phyloP scores from a whole-genome alignment of 1,140 invertebrate genomes.

The Asobara japonica region DNA sequence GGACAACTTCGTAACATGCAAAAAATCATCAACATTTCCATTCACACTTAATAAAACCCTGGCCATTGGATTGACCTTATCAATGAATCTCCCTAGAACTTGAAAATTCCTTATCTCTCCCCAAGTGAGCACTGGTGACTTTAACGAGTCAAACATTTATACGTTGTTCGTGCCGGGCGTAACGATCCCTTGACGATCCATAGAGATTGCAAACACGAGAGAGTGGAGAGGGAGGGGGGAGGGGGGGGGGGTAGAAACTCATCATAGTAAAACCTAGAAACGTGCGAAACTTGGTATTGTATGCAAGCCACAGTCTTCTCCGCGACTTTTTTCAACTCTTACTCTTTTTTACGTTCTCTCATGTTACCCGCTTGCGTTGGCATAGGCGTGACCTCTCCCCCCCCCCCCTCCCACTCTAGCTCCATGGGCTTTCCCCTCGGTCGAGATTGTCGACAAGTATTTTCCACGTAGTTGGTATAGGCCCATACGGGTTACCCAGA shows the following conservation, averaged over 20 bases:
- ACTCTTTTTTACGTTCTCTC: background rate
- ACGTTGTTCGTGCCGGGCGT: background rate
- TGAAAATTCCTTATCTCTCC: background rate
- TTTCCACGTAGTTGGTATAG: background rate
- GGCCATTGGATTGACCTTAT: background rate
- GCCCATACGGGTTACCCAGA: constrained; percentile 33
- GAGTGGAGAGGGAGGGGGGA: background rate
- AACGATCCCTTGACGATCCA: constrained; percentile 22
- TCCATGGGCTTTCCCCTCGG: background rate
- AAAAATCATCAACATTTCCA: too few relatives aligned
- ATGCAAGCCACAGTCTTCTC: background rate
- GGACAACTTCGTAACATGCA: too few relatives aligned
- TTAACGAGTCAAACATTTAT: background rate
- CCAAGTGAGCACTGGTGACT: background rate
- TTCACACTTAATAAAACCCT: too few relatives aligned
- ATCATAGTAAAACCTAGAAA: background rate
- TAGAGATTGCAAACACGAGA: constrained; percentile 38
- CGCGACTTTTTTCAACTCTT: background rate
- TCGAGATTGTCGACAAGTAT: constrained; percentile 21
- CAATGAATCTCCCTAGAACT: background rate
- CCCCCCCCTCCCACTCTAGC: background rate
- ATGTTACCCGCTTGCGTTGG: background rate
- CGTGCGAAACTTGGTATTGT: background rate
- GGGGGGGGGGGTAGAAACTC: too few relatives aligned
- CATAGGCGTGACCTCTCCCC: background rate